Percentiles rank a stretch among this genome's conserved stretches.
These are phyloP conservation scores for Diuraphis noxia DNA, from an alignment of 1,140 invertebrate species.

Conservation along the genomic window DNA sequence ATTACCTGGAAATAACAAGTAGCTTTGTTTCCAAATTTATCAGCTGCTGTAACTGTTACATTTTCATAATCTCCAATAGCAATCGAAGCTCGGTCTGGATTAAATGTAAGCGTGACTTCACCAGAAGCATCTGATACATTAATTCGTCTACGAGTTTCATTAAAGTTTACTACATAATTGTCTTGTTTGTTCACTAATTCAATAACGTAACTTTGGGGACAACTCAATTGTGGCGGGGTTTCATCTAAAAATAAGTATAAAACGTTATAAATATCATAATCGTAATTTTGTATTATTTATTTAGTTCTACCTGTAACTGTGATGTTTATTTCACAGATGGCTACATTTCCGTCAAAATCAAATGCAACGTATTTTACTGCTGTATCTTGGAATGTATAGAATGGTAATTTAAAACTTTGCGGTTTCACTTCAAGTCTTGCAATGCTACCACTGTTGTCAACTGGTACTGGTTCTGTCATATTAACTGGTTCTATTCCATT, in stretches of 20 bases:
- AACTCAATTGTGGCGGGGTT: slow-evolving; percentile 89
- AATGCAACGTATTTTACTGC: slow-evolving; percentile 94
- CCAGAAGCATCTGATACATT: slow-evolving; percentile 89
- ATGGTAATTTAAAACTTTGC: slow-evolving; percentile 85
- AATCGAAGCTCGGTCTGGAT: slow-evolving; percentile 84
- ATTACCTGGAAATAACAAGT: slow-evolving; percentile 90
- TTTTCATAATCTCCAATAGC: slow-evolving; percentile 90
- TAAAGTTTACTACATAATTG: slow-evolving; percentile 88
- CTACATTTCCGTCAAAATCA: slow-evolving; percentile 95
- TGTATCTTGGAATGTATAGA: slow-evolving; percentile 86
- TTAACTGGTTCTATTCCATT: slow-evolving; percentile 87
- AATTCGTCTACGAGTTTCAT: slow-evolving; percentile 82
- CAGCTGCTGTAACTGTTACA: slow-evolving; percentile 87
- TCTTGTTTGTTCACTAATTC: slow-evolving; percentile 88
- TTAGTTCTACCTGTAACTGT: slow-evolving; percentile 73
- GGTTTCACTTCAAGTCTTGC: slow-evolving; percentile 89
- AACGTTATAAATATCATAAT: slow-evolving; percentile 52
- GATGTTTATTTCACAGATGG: slow-evolving; percentile 94
- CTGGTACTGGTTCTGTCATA: slow-evolving; percentile 88
- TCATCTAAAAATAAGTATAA: slow-evolving; percentile 68
- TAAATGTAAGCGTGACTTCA: slow-evolving; percentile 80
- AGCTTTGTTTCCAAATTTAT: slow-evolving; percentile 87
- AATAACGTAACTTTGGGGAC: slow-evolving; percentile 94
- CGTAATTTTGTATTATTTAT: neutral
- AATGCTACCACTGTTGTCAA: slow-evolving; percentile 92